Evolutionary conservation across 2,113 vertebrate genomes (phyloP).

Genomic region (Rhinoderma darwinii): DNA sequence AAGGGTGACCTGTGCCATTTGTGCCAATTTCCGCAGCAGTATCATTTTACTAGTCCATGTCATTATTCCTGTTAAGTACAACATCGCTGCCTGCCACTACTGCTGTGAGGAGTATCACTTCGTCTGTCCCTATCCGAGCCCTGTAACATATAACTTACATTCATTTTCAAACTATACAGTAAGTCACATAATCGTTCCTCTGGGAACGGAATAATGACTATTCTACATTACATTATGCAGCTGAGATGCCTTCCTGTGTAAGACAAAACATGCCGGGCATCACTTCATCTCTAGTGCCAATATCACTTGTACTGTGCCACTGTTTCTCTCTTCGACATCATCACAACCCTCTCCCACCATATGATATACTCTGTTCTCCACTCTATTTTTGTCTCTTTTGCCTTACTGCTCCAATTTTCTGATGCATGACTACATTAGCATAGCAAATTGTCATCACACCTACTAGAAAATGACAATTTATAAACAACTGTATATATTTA

Average conservation of each 20-base stretch:
- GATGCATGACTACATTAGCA: constrained; percentile 30
- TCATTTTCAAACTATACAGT: constrained; percentile 13
- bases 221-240: neutral
- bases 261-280: neutral
- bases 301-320: neutral
- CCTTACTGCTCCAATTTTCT: neutral
- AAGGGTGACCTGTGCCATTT: neutral
- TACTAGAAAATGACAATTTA: neutral
- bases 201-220: neutral
- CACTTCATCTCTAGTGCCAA: neutral
- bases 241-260: neutral
- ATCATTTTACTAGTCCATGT: neutral
- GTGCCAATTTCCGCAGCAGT: neutral
- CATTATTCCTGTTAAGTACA: neutral
- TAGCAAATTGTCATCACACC: constrained; percentile 8
- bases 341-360: constrained; percentile 9
- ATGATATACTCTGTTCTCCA: constrained; percentile 8
- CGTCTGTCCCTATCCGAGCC: neutral
- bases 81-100: neutral
- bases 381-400: constrained; percentile 23
- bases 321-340: neutral
- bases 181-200: constrained; percentile 19
- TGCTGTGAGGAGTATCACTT: neutral
- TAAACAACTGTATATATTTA: constrained; percentile 32
- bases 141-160: neutral